These are phyloP conservation scores for Meteorus cinctellus DNA, from an alignment of 2,888 invertebrate genomes.

Conservation along the genomic window DNA sequence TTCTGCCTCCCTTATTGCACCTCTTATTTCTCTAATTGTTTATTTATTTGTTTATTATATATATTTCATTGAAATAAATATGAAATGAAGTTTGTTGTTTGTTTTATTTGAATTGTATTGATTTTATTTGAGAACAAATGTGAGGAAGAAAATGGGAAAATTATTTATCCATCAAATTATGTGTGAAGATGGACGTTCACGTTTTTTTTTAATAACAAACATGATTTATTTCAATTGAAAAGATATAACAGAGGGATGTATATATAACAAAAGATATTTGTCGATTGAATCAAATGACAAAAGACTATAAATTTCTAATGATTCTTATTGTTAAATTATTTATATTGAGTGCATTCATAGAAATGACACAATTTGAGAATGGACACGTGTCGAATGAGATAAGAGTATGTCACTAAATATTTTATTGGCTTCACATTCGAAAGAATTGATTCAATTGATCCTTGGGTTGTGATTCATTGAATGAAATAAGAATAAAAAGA, in stretches of 20 bases:
- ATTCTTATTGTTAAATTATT: neutral
- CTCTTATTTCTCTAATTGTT: neutral
- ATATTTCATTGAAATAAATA: neutral
- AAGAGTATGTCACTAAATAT: neutral
- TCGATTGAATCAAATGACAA: neutral
- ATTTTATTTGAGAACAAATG: neutral
- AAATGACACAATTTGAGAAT: neutral
- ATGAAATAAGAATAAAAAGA: neutral
- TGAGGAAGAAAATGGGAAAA: too few species aligned
- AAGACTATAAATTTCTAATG: neutral
- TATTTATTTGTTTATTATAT: constrained; percentile 1
- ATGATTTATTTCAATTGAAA: too few species aligned
- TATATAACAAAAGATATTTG: neutral
- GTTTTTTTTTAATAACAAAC: too few species aligned
- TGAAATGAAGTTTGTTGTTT: neutral
- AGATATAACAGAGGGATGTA: neutral
- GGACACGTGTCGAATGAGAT: neutral
- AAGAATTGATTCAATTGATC: neutral
- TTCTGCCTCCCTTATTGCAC: constrained; percentile 25
- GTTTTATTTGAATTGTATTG: neutral
- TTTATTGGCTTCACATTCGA: constrained; percentile 1
- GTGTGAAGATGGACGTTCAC: too few species aligned
- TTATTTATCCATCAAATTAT: too few species aligned
- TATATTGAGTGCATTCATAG: neutral
- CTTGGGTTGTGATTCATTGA: neutral